Evolutionary conservation across 2,797 vertebrate genomes (phyloP).

Genomic region (Enteromius treurensis): DNA sequence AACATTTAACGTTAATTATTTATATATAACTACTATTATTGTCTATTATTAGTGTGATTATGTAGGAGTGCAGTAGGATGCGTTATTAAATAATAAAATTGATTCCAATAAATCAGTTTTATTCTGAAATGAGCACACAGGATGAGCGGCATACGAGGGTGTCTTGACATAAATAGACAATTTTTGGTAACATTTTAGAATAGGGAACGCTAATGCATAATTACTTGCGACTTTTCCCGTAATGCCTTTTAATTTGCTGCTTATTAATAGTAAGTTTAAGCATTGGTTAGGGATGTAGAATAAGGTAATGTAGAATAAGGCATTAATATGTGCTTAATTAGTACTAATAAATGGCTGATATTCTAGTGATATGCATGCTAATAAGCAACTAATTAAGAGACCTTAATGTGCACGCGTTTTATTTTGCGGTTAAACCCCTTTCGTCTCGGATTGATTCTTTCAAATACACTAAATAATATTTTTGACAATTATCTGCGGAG

Average conservation of each 20-base stretch:
- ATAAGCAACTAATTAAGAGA: no score
- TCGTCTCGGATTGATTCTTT: background rate
- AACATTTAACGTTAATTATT: background rate
- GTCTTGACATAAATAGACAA: background rate
- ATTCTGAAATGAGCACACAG: background rate
- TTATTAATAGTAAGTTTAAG: no score
- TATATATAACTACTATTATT: background rate
- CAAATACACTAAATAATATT: background rate
- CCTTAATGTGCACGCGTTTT: background rate
- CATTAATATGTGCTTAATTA: no score
- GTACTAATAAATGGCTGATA: no score
- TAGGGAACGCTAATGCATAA: no score
- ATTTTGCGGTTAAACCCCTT: background rate
- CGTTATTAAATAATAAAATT: background rate
- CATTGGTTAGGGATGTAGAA: no score
- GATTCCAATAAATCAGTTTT: background rate
- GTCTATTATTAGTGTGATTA: background rate
- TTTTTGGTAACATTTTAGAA: no score
- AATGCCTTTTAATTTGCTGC: no score
- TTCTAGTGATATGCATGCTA: no score
- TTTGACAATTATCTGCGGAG: background rate
- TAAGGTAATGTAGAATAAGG: no score
- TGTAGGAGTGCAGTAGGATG: background rate
- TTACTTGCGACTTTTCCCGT: no score
- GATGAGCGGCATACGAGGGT: background rate